These are phyloP conservation scores for Dichetophora obliterata DNA, from an alignment of 2,888 invertebrate genomes.

Conservation along the genomic window DNA sequence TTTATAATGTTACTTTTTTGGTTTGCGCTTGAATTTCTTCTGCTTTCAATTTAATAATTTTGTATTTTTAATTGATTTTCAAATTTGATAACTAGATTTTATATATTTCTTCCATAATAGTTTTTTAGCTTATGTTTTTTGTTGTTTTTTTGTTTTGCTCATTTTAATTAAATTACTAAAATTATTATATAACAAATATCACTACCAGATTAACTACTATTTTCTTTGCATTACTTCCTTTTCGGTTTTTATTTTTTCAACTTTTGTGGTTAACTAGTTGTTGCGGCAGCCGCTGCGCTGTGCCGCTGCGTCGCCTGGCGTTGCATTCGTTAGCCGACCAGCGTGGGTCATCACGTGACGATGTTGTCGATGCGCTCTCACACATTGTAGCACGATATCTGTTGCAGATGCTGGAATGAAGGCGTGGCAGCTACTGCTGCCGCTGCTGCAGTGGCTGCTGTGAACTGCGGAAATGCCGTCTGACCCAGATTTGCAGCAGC, in stretches of 20 bases:
- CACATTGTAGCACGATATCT: conserved; percentile 75
- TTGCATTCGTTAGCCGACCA: background rate
- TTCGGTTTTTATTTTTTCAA: background rate
- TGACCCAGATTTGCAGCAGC: conserved; percentile 65
- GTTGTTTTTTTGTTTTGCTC: conserved; percentile 18
- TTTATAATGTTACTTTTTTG: background rate
- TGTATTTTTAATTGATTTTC: conserved; percentile 15
- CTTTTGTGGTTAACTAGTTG: background rate
- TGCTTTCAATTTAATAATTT: background rate
- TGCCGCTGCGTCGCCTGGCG: background rate
- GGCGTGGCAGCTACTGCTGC: conserved; percentile 60
- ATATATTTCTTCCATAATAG: conserved; percentile 32
- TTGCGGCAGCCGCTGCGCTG: conserved; percentile 10
- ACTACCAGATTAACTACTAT: conserved; percentile 55
- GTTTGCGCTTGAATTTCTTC: background rate
- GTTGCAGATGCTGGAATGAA: conserved; percentile 71
- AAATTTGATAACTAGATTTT: conserved; percentile 14
- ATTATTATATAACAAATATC: conserved; percentile 69
- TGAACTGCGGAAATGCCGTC: conserved; percentile 71
- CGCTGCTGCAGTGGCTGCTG: conserved; percentile 61
- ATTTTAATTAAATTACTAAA: conserved; percentile 59
- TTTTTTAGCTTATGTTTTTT: conserved; percentile 29
- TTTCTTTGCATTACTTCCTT: background rate
- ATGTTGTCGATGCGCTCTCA: conserved; percentile 65
- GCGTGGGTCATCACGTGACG: background rate